A percentile compares a stretch with the other conserved stretches of the same genome.
Conservation (phyloP, 2,797 vertebrate genomes). For the Sebastes miniatus region DNA sequence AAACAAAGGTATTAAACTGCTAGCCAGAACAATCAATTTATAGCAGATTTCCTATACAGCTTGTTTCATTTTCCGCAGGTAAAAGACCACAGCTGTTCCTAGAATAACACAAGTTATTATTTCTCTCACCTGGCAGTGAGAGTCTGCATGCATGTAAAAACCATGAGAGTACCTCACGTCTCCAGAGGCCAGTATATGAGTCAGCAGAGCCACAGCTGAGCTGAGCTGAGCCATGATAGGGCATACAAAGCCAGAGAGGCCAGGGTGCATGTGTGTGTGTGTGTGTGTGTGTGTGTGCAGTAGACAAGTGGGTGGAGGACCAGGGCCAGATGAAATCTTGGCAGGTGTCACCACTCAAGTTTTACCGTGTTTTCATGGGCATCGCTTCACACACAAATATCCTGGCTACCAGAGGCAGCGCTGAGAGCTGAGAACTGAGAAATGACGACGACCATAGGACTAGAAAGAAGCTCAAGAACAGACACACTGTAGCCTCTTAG, state of each 20-base stretch:
- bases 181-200: constrained; percentile 71
- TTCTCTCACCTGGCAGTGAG: constrained; percentile 63
- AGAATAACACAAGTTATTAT: constrained; percentile 64
- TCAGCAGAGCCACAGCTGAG: constrained; percentile 74
- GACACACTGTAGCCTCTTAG: constrained; percentile 57
- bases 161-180: constrained; percentile 57
- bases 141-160: constrained; percentile 62
- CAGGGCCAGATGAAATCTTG: constrained; percentile 74
- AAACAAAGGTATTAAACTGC: constrained; percentile 65
- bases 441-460: constrained; percentile 63
- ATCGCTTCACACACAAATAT: constrained; percentile 75
- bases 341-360: constrained; percentile 77
- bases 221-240: constrained; percentile 50
- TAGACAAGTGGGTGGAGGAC: constrained; percentile 67
- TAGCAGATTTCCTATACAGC: constrained; percentile 54
- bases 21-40: constrained; percentile 54
- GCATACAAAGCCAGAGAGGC: constrained; percentile 49
- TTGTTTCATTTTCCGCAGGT: constrained; percentile 64
- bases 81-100: constrained; percentile 66
- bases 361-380: constrained; percentile 78
- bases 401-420: constrained; percentile 76
- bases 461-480: constrained; percentile 53
- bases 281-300: constrained; percentile 23
- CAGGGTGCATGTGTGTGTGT: constrained; percentile 13
- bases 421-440: constrained; percentile 71